Percentiles rank a stretch among this genome's conserved stretches.
phyloP scores from a whole-genome alignment of 1,140 invertebrate species.

The Nixonia krombeini region DNA sequence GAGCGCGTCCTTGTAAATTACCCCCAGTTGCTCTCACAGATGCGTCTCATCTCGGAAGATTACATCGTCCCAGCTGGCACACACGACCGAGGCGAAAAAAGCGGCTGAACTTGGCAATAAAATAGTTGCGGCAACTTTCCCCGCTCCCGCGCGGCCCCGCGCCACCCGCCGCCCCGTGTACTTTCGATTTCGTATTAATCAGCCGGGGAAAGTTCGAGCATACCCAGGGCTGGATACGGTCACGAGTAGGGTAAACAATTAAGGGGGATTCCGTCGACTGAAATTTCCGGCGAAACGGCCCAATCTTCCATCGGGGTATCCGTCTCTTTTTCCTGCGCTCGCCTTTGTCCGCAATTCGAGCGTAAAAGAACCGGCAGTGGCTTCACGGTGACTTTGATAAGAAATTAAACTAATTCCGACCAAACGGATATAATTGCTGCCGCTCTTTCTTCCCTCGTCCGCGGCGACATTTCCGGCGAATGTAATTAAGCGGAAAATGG shows the following conservation, averaged over 20 bases:
- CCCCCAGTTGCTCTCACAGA: slow-evolving; percentile 24
- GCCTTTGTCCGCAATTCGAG: slow-evolving; percentile 12
- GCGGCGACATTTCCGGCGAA: too few relatives aligned
- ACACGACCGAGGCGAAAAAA: slow-evolving; percentile 11
- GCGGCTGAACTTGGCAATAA: slow-evolving; percentile 13
- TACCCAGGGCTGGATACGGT: slow-evolving; percentile 7
- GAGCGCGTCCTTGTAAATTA: slow-evolving; percentile 31
- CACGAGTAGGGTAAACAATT: slow-evolving; percentile 36
- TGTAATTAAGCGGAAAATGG: too few relatives aligned
- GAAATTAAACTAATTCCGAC: too few relatives aligned
- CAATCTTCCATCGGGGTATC: slow-evolving; percentile 22
- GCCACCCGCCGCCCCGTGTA: slow-evolving; percentile 8
- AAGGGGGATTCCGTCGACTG: slow-evolving; percentile 33
- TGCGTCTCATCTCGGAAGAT: slow-evolving; percentile 30
- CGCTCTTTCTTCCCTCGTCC: too few relatives aligned
- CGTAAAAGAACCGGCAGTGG: slow-evolving; percentile 15
- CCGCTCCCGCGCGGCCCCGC: too few relatives aligned
- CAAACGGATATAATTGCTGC: too few relatives aligned
- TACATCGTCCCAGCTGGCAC: slow-evolving; percentile 16
- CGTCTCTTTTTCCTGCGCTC: slow-evolving; percentile 9
- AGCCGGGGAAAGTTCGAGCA: slow-evolving; percentile 27
- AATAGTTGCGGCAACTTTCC: slow-evolving; percentile 25
- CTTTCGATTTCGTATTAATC: slow-evolving; percentile 44
- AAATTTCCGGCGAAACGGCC: slow-evolving; percentile 33
- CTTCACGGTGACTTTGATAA: slow-evolving; percentile 6